phyloP scores from a whole-genome alignment of 2,888 invertebrate species.

The Sphaeridia pumilis region DNA sequence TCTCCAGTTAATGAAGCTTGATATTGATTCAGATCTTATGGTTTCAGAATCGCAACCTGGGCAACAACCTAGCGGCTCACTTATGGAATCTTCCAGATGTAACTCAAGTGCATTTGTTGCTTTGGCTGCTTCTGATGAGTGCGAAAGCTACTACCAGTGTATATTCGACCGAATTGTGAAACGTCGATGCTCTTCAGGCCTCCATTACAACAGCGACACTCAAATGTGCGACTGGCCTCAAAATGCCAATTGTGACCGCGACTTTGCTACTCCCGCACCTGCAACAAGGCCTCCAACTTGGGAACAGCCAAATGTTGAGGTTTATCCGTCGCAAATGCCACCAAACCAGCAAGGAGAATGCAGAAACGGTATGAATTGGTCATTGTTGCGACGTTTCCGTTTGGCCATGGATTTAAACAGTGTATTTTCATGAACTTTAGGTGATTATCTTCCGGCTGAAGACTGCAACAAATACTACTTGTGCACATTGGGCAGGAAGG shows the following conservation, averaged over 20 bases:
- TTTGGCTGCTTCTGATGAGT: conserved; percentile 39
- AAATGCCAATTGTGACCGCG: conserved; percentile 22
- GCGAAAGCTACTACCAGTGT: conserved; percentile 65
- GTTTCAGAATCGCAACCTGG: no score
- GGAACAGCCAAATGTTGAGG: no score
- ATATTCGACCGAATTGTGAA: conserved; percentile 57
- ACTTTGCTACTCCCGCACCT: background rate
- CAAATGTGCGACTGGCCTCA: conserved; percentile 63
- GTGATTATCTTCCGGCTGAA: conserved; percentile 59
- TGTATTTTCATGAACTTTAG: conserved; percentile 40
- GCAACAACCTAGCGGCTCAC: no score
- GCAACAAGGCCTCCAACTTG: background rate
- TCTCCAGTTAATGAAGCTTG: no score
- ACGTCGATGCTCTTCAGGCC: conserved; percentile 59
- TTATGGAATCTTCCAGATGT: no score
- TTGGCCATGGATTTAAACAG: background rate
- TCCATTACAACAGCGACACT: conserved; percentile 56
- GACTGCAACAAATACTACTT: conserved; percentile 61
- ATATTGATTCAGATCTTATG: no score
- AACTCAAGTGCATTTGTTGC: conserved; percentile 6
- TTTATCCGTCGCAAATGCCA: no score
- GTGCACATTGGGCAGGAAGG: conserved; percentile 59
- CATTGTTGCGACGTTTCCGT: background rate
- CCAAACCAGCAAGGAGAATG: no score
- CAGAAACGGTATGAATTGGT: background rate